A percentile compares a stretch with the other conserved stretches of the same genome.
phyloP scores from a whole-genome alignment of 2,888 invertebrate genomes.

The Ophion costatus region DNA sequence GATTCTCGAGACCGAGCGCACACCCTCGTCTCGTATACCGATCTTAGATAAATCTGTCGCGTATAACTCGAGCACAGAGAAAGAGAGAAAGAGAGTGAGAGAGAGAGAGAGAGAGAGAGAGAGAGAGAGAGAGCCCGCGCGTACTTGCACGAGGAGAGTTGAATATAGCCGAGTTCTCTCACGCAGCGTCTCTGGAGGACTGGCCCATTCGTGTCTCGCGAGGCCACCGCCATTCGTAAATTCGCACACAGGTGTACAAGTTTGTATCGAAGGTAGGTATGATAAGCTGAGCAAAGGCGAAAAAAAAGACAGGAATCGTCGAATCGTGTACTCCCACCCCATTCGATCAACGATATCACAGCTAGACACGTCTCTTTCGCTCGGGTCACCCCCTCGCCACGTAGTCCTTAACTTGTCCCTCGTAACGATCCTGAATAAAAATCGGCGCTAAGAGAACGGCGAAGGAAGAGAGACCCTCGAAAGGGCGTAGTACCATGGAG shows the following conservation, averaged over 20 bases:
- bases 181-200: conserved; percentile 61
- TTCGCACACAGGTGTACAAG: conserved; percentile 10
- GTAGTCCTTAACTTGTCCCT: conserved; percentile 37
- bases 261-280: conserved; percentile 15
- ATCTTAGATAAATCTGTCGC: conserved; percentile 64
- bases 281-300: conserved; percentile 53
- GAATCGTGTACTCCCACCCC: conserved; percentile 66
- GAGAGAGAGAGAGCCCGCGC: neutral
- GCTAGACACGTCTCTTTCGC: conserved; percentile 80
- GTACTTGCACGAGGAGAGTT: conserved; percentile 26
- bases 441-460: neutral
- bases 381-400: conserved; percentile 41
- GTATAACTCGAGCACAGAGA: conserved; percentile 63
- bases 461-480: conserved; percentile 15
- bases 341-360: conserved; percentile 80
- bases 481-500: conserved; percentile 39
- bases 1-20: conserved; percentile 37
- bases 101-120: conserved; percentile 1
- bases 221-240: conserved; percentile 27
- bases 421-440: conserved; percentile 19
- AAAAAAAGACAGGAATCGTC: conserved; percentile 45
- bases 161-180: conserved; percentile 66
- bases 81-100: conserved; percentile 7
- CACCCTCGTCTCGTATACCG: conserved; percentile 55
- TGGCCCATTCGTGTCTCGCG: conserved; percentile 53